Evolutionary conservation across 37 sponge, comb jelly and placozoan species (phyloP), one percentile per base, ranked within the genome.

Genomic region (Chondrosia reniformis): DNA sequence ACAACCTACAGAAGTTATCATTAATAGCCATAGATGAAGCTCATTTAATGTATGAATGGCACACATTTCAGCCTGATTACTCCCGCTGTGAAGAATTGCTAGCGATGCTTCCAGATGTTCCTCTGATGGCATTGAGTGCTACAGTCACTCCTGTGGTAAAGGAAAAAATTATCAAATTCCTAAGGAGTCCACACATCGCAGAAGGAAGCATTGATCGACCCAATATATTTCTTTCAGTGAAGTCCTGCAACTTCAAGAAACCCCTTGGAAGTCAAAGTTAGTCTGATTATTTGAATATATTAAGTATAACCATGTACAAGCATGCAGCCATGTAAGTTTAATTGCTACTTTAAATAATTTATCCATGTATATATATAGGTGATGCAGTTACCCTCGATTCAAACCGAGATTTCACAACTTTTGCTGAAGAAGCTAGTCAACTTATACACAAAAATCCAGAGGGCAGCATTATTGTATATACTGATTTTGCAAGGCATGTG

Each of bases 1-100:
- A 19, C 30, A 12, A 40, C 33, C 37, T 8, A 4, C 37, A 37
- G 4, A 46, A 54, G 32, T 32, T 76, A 30, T 37, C 64, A 21
- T 17, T 83, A 28, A 1, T 83, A 27, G 84, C 84, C 9, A 76
- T 83, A 37, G 84, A 83, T 32, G 84, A 83, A 66, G 84, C 84
- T 45, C 84, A 83, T 42, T 46, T 83, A 4, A 45, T 76, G 3
- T n/a, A 46, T 5, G 63, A 40, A 27, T 83, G 77, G 84, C 8
- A 24, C 21, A 37, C 69, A 22, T 83, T 83, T 52, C 65, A 46
- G 63, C 79, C 79, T 24, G 66, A 79, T 22, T 79, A 45, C 40
- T 25, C 46, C 13, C 45, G 4, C 73, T 7, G 28, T 13, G 13
- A 24, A 63, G 9, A 17, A 25, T 19, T 80, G 39, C 27, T 19